phyloP scores from a whole-genome alignment of 2,888 invertebrate species.

The Physocephala rufipes region DNA sequence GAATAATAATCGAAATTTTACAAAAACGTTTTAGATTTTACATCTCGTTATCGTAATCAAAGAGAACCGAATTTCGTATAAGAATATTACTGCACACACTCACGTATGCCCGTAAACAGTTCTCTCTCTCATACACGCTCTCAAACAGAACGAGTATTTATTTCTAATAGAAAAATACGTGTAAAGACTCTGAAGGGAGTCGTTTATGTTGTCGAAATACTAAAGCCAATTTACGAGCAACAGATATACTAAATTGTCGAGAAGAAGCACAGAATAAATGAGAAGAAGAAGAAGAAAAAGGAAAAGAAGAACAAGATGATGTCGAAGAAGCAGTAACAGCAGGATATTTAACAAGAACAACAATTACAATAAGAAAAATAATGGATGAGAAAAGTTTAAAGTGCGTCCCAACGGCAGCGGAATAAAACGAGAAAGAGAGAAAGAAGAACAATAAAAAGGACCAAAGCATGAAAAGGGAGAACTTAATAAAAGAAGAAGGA shows the following conservation, averaged over 20 bases:
- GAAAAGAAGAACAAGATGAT: neutral
- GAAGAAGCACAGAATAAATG: neutral
- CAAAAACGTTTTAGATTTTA: no score
- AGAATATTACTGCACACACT: neutral
- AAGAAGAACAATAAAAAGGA: no score
- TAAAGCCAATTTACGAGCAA: constrained; percentile 40
- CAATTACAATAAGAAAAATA: neutral
- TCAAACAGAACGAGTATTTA: no score
- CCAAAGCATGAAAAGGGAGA: no score
- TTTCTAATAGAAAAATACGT: constrained; percentile 38
- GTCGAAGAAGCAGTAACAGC: constrained; percentile 1
- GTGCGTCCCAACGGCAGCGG: neutral
- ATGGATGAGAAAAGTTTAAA: constrained; percentile 1
- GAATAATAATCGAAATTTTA: no score
- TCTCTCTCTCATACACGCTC: neutral
- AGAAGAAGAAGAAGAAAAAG: constrained; percentile 5
- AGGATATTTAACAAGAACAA: neutral
- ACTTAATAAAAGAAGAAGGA: no score
- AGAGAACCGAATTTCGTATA: no score
- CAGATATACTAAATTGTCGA: constrained; percentile 34
- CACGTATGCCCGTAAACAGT: neutral
- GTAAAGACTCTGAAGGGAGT: constrained; percentile 40
- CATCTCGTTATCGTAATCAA: no score
- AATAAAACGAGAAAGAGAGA: neutral
- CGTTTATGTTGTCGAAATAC: constrained; percentile 38